Evolutionary conservation across 2,797 vertebrate species (phyloP), one percentile per base, ranked within the genome.

Genomic region (Otus scops): DNA sequence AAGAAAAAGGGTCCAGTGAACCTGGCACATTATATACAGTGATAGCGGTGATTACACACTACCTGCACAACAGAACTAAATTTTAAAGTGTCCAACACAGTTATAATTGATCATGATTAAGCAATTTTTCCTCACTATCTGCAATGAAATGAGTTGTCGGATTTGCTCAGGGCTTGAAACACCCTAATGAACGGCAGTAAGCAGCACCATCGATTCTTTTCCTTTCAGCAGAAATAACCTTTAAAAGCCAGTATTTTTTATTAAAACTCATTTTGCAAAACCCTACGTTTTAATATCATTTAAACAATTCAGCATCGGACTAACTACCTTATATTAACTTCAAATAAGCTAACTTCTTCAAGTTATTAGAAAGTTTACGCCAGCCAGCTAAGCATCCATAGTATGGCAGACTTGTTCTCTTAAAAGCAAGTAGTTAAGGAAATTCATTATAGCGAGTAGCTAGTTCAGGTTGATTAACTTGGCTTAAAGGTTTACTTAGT

Each of bases 371-470:
- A 59, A 67, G 23, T 57, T 77, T 17, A 12, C 1, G 9, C 36
- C 68, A 34, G 28, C 6, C 51, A 59, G 6, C 21, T 17, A 1
- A 81, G 24, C 48, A 48, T 1, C 17, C n/a, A 3, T 0, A 23
- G 16, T 0, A 32, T 0, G 2, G 19, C 48, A 41, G 36, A 36
- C 21, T n/a, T 1, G 2, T 19, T 38, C 50, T 17, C 57, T 43
- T 16, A 36, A 7, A 24, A 23, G 23, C 5, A 67, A 41, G 7
- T 2, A 7, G 21, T 6, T 28, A 3, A 0, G 43, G 53, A 23
- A 30, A 18, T 2, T 27, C 5, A 1, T 9, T 17, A 4, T 0
- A 16, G 43, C 1, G 24, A 59, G 4, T 1, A 28, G 43, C 10
- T 30, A 14, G 50, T 4, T 54, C 27, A 4, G 34, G 27, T 53